These are phyloP conservation scores for Nipponia nippon DNA, from an alignment of 2,113 vertebrate genomes.

Conservation along the genomic window DNA sequence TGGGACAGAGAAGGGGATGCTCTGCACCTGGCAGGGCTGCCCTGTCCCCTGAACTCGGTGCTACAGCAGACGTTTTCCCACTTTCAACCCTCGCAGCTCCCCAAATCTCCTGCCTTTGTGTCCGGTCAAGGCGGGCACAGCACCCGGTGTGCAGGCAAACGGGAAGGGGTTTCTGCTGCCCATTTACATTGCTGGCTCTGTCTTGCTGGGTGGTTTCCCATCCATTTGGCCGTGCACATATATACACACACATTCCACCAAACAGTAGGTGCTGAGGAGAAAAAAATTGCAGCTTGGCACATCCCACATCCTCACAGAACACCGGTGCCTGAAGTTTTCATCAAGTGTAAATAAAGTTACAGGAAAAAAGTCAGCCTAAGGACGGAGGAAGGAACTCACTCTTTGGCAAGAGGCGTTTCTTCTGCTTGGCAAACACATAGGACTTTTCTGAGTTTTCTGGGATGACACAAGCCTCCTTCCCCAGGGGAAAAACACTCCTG, in stretches of 20 bases:
- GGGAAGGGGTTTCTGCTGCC: neutral
- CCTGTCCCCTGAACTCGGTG: neutral
- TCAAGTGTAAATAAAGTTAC: neutral
- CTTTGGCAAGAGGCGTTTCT: neutral
- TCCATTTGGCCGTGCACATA: rapidly evolving
- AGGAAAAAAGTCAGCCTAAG: neutral
- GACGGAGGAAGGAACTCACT: neutral
- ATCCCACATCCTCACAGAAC: neutral
- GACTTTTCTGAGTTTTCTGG: neutral
- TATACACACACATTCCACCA: no score
- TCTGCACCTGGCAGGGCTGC: neutral
- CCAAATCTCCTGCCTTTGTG: neutral
- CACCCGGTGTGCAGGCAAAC: neutral
- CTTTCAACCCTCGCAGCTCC: neutral
- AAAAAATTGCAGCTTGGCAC: neutral
- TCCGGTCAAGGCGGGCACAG: neutral
- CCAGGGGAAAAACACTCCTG: neutral
- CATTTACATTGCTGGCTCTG: rapidly evolving
- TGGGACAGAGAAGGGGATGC: neutral
- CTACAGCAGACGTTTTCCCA: neutral
- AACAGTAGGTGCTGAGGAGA: neutral
- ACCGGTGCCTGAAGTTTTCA: neutral
- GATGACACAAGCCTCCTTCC: neutral
- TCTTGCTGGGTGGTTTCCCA: rapidly evolving
- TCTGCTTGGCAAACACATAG: neutral